Percentiles rank a stretch among this genome's conserved stretches.
phyloP scores from a whole-genome alignment of 2,113 vertebrate genomes.

The Sinocyclocheilus anophthalmus region DNA sequence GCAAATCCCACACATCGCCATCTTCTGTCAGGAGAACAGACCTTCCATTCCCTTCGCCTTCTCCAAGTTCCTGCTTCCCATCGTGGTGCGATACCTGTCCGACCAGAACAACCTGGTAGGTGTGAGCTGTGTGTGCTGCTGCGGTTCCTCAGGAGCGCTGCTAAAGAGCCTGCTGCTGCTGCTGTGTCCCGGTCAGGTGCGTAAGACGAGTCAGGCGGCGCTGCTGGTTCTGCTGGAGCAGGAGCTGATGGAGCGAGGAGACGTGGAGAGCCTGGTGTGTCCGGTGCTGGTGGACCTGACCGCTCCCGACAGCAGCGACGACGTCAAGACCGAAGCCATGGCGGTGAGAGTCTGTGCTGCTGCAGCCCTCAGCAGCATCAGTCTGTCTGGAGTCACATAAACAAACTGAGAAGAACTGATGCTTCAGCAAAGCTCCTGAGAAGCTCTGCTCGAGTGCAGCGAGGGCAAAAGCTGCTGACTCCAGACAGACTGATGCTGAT shows the following conservation, averaged over 20 bases:
- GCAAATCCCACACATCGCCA: conserved; percentile 87
- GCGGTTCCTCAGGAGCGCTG: neutral
- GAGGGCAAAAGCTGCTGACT: no score
- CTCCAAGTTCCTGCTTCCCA: conserved; percentile 87
- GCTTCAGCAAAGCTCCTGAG: no score
- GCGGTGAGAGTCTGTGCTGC: conserved; percentile 72
- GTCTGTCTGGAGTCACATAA: no score
- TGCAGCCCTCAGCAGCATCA: no score
- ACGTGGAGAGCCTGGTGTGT: conserved; percentile 87
- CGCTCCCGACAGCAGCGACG: conserved; percentile 87
- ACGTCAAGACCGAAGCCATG: conserved; percentile 88
- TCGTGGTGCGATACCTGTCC: conserved; percentile 86
- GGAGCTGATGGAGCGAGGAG: conserved; percentile 83
- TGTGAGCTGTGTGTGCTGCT: neutral
- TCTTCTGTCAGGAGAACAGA: conserved; percentile 90
- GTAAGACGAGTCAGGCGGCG: conserved; percentile 89
- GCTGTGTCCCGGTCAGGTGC: conserved; percentile 71
- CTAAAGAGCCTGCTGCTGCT: neutral
- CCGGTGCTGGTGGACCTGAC: conserved; percentile 87
- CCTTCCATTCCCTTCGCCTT: conserved; percentile 87
- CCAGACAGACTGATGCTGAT: no score
- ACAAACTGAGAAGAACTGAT: no score
- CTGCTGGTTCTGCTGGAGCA: conserved; percentile 86
- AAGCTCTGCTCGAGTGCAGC: no score
- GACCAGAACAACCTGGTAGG: conserved; percentile 90